phyloP scores from a whole-genome alignment of 1,140 invertebrate species.

The Ylistrum balloti region DNA sequence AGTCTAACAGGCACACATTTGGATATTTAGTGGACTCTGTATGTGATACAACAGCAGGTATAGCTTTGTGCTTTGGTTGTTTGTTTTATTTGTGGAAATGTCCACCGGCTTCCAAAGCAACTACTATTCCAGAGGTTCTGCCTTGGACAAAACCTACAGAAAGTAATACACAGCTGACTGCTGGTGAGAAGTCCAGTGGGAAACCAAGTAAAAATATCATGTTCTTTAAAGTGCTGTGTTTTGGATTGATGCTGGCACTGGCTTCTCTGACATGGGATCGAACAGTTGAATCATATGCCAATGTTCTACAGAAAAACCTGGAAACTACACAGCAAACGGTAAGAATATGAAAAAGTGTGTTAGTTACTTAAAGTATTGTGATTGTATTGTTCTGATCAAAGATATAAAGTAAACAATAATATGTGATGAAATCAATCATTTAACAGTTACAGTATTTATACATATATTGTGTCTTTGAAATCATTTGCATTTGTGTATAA shows the following conservation, averaged over 20 bases:
- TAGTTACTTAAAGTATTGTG: too few species aligned
- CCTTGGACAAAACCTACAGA: constrained; percentile 65
- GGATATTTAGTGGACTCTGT: constrained; percentile 79
- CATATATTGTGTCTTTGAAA: too few species aligned
- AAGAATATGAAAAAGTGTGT: constrained; percentile 55
- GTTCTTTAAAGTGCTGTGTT: constrained; percentile 76
- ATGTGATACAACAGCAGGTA: constrained; percentile 74
- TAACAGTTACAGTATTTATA: too few species aligned
- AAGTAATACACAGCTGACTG: constrained; percentile 44
- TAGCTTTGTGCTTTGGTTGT: constrained; percentile 71
- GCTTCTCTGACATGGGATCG: constrained; percentile 73
- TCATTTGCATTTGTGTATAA: too few species aligned
- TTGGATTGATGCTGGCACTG: constrained; percentile 69
- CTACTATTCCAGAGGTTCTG: constrained; percentile 54
- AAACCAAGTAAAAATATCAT: constrained; percentile 72
- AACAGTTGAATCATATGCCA: constrained; percentile 66
- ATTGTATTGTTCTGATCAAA: too few species aligned
- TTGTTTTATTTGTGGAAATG: constrained; percentile 76
- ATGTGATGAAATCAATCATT: too few species aligned
- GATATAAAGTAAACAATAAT: too few species aligned
- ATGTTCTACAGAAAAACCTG: constrained; percentile 67
- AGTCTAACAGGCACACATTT: constrained; percentile 72
- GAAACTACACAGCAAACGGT: constrained; percentile 67
- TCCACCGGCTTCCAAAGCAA: constrained; percentile 62
- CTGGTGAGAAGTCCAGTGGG: constrained; percentile 61